Percentiles rank a stretch among this genome's conserved stretches.
phyloP scores from a whole-genome alignment of 2,797 vertebrate species.

The Pyrrhura leucotis region DNA sequence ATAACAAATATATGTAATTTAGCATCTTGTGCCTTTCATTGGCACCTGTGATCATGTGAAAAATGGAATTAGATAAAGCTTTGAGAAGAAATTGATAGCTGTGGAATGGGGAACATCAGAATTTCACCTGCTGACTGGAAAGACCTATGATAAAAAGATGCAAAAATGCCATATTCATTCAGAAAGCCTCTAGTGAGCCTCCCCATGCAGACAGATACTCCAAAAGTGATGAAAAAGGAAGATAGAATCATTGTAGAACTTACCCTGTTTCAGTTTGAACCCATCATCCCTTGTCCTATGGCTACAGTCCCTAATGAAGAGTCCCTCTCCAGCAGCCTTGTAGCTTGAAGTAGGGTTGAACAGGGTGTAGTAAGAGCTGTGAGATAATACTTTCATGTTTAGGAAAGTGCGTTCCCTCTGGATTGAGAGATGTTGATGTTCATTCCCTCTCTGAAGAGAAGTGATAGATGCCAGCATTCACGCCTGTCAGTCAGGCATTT shows the following conservation, averaged over 20 bases:
- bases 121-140: background rate
- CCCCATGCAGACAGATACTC: background rate
- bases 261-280: background rate
- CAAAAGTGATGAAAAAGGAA: background rate
- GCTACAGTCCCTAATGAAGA: background rate
- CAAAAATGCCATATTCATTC: background rate
- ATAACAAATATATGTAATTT: constrained; percentile 13
- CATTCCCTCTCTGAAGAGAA: background rate
- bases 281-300: background rate
- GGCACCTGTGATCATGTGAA: background rate
- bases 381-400: background rate
- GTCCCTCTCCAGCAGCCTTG: background rate
- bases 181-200: background rate
- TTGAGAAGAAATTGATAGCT: background rate
- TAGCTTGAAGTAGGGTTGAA: background rate
- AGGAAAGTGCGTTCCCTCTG: background rate
- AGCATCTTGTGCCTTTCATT: background rate
- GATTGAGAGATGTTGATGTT: constrained; percentile 5
- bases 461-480: constrained; percentile 33
- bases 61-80: background rate
- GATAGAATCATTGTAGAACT: background rate
- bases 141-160: background rate
- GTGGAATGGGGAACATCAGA: background rate
- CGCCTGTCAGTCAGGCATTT: background rate
- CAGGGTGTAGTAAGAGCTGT: background rate